These are phyloP conservation scores for Xiphophorus maculatus DNA, from an alignment of 2,113 vertebrate species.

Conservation along the genomic window DNA sequence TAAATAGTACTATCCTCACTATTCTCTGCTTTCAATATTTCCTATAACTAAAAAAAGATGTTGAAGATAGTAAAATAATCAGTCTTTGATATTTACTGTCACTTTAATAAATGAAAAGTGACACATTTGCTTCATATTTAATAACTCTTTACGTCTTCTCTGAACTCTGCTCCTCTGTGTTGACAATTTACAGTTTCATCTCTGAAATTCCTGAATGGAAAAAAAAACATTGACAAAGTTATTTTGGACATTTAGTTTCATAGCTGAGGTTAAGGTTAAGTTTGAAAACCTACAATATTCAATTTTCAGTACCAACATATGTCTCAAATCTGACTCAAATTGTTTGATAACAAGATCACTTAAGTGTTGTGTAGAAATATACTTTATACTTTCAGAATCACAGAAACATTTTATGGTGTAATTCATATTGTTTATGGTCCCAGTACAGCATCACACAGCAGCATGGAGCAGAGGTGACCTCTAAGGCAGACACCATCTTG, in stretches of 20 bases:
- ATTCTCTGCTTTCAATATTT: background rate
- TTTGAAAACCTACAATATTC: background rate
- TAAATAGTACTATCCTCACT: background rate
- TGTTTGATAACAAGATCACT: constrained; percentile 16
- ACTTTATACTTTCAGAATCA: constrained; percentile 8
- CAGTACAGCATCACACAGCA: constrained; percentile 14
- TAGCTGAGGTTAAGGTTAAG: background rate
- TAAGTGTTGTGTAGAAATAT: background rate
- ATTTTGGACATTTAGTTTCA: background rate
- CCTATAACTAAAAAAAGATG: background rate
- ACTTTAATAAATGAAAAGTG: background rate
- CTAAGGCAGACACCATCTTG: constrained; percentile 70
- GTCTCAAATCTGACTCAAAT: constrained; percentile 24
- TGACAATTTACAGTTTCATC: constrained; percentile 77
- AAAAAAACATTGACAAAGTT: too few species aligned
- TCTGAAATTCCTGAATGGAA: constrained; percentile 24
- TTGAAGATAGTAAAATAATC: background rate
- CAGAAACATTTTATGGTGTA: constrained; percentile 33
- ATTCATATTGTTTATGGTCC: constrained; percentile 43
- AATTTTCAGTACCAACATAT: constrained; percentile 7
- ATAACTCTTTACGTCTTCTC: too few species aligned
- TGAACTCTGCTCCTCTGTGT: constrained; percentile 29
- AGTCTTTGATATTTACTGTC: background rate
- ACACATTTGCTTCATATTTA: background rate
- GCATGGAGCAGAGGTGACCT: constrained; percentile 28